phyloP scores from a whole-genome alignment of 2,113 vertebrate species.

The Nymphicus hollandicus region DNA sequence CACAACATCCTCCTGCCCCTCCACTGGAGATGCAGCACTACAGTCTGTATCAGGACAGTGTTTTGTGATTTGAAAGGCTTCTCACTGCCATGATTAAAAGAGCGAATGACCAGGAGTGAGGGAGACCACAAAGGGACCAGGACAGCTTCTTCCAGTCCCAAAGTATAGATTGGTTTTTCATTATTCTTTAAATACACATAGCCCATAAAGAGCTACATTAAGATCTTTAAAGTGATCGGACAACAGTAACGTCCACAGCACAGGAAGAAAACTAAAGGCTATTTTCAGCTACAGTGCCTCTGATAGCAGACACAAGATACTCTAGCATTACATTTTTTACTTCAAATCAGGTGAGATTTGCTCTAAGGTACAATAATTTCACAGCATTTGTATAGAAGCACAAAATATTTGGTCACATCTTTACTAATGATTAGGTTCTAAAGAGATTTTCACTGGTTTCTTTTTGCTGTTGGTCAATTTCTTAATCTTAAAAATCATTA shows the following conservation, averaged over 20 bases:
- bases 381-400: not conserved
- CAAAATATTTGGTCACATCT: not conserved
- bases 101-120: not conserved
- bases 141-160: not conserved
- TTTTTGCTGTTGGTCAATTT: not conserved
- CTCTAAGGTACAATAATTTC: not conserved
- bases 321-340: not conserved
- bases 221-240: not conserved
- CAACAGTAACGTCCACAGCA: not conserved
- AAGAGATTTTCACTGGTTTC: not conserved
- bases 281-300: not conserved
- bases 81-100: not conserved
- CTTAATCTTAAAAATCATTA: not conserved
- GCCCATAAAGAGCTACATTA: not conserved
- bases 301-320: not conserved
- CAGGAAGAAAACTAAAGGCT: not conserved
- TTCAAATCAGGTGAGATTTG: not conserved
- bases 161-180: not conserved
- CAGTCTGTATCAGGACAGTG: not conserved
- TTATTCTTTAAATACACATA: not conserved
- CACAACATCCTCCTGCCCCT: not conserved
- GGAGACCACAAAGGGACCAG: not conserved
- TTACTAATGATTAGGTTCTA: not conserved
- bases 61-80: not conserved
- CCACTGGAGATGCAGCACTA: fast-evolving